Base-by-base conservation (phyloP, 2,113 vertebrate species). In the Ophiodon elongatus region DNA sequence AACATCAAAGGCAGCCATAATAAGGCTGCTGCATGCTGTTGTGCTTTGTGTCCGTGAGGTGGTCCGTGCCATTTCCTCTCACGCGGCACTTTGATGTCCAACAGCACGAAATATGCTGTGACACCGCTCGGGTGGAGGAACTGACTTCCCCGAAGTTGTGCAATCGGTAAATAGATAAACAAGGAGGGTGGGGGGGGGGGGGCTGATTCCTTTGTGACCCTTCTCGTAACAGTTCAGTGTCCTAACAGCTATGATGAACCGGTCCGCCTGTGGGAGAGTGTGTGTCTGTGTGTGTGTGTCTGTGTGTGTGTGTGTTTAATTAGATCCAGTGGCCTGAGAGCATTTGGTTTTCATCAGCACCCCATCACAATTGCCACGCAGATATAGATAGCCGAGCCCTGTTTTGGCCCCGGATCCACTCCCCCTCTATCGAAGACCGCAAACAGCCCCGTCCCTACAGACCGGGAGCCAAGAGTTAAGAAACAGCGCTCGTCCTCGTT, bases 291-390 rank as follows among this genome's bases (percentile, higher is more conserved):
- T 86, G 86, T 80, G 83, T 90, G 47, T 37, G 35, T 47, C 14
- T 35, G 35, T 47, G 50, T n/a, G 66, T 85, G 80, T 76, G 83
- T 86, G 88, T 81, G 81, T 90, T 91, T 94, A 95, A 95, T 95
- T 93, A 92, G 89, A 87, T 76, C 89, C 93, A 92, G 85, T 92
- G 91, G 91, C 90, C 90, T 74, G 78, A 82, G 76, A 88, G 86
- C 94, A 95, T 95, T 94, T 95, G 94, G 94, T 94, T 94, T 93
- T 90, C 89, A 95, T 96, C 92, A 95, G 82, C 86, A 84, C 85
- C 91, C 79, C 84, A 77, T 91, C 84, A 80, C 88, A 74, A 78
- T 86, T 89, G 88, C 92, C 76, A 88, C 81, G 70, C 82, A 84
- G 76, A 87, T 82, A 86, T 68, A 88, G 74, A 85, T 73, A 87